Conservation (phyloP, 2,797 vertebrate genomes). For the Bufotes viridis region DNA sequence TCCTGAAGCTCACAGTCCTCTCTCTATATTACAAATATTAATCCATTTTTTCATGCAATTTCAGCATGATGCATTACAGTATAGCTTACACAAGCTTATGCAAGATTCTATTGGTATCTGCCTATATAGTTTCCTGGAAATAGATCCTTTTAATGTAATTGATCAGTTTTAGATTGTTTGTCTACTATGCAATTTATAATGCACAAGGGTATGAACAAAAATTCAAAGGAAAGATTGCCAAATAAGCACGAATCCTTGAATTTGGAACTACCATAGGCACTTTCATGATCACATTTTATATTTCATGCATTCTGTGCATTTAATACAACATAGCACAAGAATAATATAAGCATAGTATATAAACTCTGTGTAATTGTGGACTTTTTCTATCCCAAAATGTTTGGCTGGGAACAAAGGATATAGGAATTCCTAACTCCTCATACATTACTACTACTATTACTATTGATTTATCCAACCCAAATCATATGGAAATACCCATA, state of each 20-base stretch:
- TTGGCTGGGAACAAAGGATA: not conserved
- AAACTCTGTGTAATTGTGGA: not conserved
- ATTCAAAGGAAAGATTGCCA: not conserved
- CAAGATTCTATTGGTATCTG: too few relatives aligned
- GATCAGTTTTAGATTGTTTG: too few relatives aligned
- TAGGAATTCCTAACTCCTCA: not conserved
- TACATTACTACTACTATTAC: too few relatives aligned
- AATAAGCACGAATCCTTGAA: not conserved
- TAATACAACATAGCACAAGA: not conserved
- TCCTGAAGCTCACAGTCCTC: too few relatives aligned
- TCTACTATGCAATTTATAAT: not conserved
- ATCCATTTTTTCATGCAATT: too few relatives aligned
- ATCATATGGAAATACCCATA: not conserved
- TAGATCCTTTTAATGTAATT: too few relatives aligned
- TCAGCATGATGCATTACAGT: too few relatives aligned
- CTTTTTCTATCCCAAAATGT: not conserved
- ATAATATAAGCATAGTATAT: not conserved
- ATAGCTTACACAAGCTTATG: too few relatives aligned
- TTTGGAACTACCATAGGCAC: not conserved
- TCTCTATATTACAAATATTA: too few relatives aligned
- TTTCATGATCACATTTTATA: not conserved
- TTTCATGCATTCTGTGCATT: not conserved
- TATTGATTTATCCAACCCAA: not conserved
- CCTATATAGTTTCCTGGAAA: too few relatives aligned
- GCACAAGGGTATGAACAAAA: not conserved